These are phyloP conservation scores for Chesias legatella DNA, from an alignment of 2,888 invertebrate species.

Conservation along the genomic window DNA sequence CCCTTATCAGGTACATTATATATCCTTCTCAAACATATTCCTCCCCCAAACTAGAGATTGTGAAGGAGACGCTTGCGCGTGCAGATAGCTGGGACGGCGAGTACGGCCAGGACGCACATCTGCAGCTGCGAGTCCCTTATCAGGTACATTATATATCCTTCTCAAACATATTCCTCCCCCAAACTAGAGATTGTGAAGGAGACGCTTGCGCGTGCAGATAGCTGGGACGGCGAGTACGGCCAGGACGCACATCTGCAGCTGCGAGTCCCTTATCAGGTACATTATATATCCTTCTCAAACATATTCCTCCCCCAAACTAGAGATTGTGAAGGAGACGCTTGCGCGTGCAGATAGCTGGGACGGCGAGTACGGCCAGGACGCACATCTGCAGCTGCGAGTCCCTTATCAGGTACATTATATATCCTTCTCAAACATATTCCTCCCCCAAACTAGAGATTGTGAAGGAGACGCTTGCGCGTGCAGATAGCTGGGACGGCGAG, in stretches of 20 bases:
- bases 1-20: conserved; percentile 78
- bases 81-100: conserved; percentile 84
- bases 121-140: conserved; percentile 83
- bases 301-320: background rate
- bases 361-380: conserved; percentile 83
- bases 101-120: conserved; percentile 82
- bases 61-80: conserved; percentile 75
- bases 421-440: no score
- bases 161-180: background rate
- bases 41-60: conserved; percentile 65
- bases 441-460: no score
- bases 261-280: conserved; percentile 83
- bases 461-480: no score
- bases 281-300: background rate
- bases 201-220: conserved; percentile 78
- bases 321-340: no score
- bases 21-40: background rate
- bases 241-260: conserved; percentile 82
- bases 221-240: conserved; percentile 83
- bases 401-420: conserved; percentile 84
- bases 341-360: conserved; percentile 83
- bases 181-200: conserved; percentile 79
- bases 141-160: conserved; percentile 60
- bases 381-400: conserved; percentile 82
- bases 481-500: conserved; percentile 83